Conservation (phyloP, 2,797 vertebrate genomes). For the Chaetodon trifasciatus region DNA sequence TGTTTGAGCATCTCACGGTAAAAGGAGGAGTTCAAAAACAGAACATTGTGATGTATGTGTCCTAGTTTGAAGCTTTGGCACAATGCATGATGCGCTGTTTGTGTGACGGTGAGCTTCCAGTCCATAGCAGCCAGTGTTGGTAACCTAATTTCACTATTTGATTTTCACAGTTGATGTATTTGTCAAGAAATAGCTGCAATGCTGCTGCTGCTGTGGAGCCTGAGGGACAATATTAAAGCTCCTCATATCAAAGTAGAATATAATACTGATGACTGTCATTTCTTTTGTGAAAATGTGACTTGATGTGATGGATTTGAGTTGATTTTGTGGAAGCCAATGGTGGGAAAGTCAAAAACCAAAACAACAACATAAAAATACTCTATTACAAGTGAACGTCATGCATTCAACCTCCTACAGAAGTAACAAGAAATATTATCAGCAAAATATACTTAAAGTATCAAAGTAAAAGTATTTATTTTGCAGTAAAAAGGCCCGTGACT, state of each 20-base stretch:
- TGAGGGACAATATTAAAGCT: conserved; percentile 32
- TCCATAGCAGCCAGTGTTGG: conserved; percentile 40
- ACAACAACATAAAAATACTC: not conserved
- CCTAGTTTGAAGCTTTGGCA: conserved; percentile 57
- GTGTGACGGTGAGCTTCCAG: conserved; percentile 35
- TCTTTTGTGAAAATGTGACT: conserved; percentile 19
- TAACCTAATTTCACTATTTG: conserved; percentile 70
- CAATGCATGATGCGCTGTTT: conserved; percentile 30
- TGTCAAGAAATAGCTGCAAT: conserved; percentile 47
- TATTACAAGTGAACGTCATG: not conserved
- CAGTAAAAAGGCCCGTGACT: not conserved
- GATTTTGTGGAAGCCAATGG: not conserved
- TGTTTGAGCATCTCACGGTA: conserved; percentile 30
- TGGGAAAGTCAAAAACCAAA: not conserved
- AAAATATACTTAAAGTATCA: not conserved
- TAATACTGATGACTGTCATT: conserved; percentile 38
- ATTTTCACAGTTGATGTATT: conserved; percentile 57
- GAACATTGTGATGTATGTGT: conserved; percentile 42
- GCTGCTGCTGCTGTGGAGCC: conserved; percentile 25
- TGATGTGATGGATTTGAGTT: conserved; percentile 1
- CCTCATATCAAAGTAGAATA: conserved; percentile 41
- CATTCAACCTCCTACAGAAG: not conserved
- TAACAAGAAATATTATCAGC: not conserved
- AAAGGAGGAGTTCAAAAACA: conserved; percentile 45
- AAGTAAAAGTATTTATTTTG: not conserved